phyloP scores from a whole-genome alignment of 2,113 vertebrate genomes.

The Cryptomyrus ogoouensis region DNA sequence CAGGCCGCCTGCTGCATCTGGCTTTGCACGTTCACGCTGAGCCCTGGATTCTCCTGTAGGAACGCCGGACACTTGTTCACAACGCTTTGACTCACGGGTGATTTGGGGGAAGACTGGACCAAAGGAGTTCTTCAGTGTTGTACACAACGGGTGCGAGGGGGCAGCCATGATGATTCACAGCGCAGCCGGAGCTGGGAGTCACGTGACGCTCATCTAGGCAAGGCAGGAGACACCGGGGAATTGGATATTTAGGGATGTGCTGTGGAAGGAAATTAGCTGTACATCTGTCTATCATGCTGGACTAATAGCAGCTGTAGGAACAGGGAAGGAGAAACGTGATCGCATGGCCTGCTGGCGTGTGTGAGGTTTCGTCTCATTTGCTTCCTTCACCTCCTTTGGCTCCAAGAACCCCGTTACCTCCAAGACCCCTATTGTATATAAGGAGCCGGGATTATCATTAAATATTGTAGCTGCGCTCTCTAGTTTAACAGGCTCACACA shows the following conservation, averaged over 20 bases:
- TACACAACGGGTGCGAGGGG: neutral
- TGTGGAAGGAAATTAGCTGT: neutral
- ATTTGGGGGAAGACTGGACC: neutral
- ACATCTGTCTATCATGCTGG: neutral
- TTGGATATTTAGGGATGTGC: neutral
- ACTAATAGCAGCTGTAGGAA: neutral
- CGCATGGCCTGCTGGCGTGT: too few species aligned
- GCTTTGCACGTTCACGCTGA: neutral
- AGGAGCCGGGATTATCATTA: neutral
- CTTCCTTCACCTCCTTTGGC: neutral
- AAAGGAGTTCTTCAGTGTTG: neutral
- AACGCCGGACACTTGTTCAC: neutral
- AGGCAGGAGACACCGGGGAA: neutral
- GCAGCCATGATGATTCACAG: neutral
- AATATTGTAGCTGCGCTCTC: neutral
- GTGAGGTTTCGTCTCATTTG: neutral
- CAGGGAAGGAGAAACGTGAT: neutral
- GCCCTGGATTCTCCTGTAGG: neutral
- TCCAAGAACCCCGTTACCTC: neutral
- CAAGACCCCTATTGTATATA: neutral
- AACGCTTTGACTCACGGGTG: neutral
- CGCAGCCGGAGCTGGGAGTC: neutral
- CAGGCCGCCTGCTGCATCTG: neutral
- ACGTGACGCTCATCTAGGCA: neutral
- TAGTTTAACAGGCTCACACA: neutral